These are phyloP conservation scores for Dipus sagitta DNA, from an alignment of 2,797 vertebrate genomes.

Conservation along the genomic window DNA sequence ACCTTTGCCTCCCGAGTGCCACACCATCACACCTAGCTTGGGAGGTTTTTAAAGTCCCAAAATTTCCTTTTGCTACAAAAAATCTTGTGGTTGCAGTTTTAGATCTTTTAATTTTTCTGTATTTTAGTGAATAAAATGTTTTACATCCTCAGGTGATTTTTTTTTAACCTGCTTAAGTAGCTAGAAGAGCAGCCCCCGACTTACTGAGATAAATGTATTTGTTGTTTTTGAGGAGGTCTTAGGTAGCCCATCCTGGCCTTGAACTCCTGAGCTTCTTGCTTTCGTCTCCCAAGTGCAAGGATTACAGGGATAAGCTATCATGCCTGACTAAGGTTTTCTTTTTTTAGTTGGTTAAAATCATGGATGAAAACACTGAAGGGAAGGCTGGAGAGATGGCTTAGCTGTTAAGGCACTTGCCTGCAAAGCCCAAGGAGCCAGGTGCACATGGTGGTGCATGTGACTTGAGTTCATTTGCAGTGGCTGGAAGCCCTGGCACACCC, in stretches of 20 bases:
- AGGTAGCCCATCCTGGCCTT: no score
- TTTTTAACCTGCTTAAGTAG: conserved; percentile 47
- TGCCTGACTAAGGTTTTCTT: neutral
- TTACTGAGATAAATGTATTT: neutral
- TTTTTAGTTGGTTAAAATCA: conserved; percentile 51
- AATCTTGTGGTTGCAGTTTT: conserved; percentile 46
- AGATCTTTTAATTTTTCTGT: conserved; percentile 54
- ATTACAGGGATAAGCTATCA: no score
- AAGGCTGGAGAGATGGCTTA: no score
- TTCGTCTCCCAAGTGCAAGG: no score
- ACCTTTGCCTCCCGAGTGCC: no score
- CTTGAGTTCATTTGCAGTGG: no score
- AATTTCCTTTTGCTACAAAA: conserved; percentile 35
- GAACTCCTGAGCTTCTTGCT: no score
- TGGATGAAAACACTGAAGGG: neutral
- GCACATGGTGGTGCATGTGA: no score
- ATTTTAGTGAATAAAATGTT: conserved; percentile 50
- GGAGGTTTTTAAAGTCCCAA: neutral
- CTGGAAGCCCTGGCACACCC: no score
- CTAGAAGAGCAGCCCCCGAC: conserved; percentile 10
- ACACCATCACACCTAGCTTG: neutral
- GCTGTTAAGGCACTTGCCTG: no score
- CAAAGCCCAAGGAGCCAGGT: no score
- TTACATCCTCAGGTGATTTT: conserved; percentile 55
- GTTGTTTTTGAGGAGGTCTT: no score